These are phyloP conservation scores for Nibea albiflora DNA, from an alignment of 2,113 vertebrate species.

Conservation along the genomic window DNA sequence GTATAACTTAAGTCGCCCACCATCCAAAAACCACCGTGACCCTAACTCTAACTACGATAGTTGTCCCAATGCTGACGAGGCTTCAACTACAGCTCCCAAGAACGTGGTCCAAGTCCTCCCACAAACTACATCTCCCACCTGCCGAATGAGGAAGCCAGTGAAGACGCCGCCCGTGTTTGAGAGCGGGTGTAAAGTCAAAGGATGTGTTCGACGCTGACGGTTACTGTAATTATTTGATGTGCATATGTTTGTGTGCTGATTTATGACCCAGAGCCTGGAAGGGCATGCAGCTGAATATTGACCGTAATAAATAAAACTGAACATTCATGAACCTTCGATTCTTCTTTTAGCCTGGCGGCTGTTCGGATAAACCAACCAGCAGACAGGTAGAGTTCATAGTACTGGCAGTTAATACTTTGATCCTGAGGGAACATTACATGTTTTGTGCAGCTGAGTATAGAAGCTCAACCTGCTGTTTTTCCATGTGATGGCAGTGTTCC, in stretches of 20 bases:
- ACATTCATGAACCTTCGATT: slow-evolving; percentile 3
- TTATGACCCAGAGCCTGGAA: neutral
- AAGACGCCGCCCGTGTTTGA: neutral
- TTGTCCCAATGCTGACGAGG: slow-evolving; percentile 83
- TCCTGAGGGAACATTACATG: too few relatives aligned
- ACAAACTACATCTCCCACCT: neutral
- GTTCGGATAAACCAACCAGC: neutral
- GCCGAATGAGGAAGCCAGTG: neutral
- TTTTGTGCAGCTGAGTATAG: too few relatives aligned
- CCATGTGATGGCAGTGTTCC: too few relatives aligned
- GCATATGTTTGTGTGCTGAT: neutral
- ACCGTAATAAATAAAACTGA: slow-evolving; percentile 32
- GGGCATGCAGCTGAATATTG: neutral
- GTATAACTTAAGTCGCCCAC: slow-evolving; percentile 78
- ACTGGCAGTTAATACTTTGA: neutral
- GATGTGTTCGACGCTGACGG: neutral
- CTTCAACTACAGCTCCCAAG: slow-evolving; percentile 82
- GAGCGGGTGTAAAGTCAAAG: neutral
- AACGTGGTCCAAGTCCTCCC: slow-evolving; percentile 82
- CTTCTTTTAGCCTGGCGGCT: neutral
- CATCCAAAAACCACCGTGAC: slow-evolving; percentile 74
- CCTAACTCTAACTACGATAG: slow-evolving; percentile 76
- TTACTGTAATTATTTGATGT: neutral
- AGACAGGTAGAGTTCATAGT: neutral
- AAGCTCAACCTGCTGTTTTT: too few relatives aligned